Conservation (phyloP, 2,113 vertebrate genomes). For the Rattus norvegicus region GRCr8 NC_086036.1:58097501-58098000, state of each 20-base stretch:
- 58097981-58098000: neutral
- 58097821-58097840: rapidly evolving
- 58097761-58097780: neutral
- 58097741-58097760: neutral
- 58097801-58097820: neutral
- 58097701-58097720: neutral
- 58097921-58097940: neutral
- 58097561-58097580: neutral
- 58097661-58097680: neutral
- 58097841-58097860: too few relatives aligned
- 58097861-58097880: neutral
- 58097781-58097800: neutral
- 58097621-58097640: too few relatives aligned
- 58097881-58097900: neutral
- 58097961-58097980: neutral
- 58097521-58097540: neutral
- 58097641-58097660: neutral
- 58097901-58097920: conserved; percentile 4
- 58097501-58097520: neutral
- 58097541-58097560: neutral
- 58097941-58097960: neutral
- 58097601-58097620: too few relatives aligned
- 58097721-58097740: neutral
- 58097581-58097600: neutral
- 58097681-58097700: neutral